Conservation (phyloP, 2,888 invertebrate species). For the Aelia acuminata region DNA sequence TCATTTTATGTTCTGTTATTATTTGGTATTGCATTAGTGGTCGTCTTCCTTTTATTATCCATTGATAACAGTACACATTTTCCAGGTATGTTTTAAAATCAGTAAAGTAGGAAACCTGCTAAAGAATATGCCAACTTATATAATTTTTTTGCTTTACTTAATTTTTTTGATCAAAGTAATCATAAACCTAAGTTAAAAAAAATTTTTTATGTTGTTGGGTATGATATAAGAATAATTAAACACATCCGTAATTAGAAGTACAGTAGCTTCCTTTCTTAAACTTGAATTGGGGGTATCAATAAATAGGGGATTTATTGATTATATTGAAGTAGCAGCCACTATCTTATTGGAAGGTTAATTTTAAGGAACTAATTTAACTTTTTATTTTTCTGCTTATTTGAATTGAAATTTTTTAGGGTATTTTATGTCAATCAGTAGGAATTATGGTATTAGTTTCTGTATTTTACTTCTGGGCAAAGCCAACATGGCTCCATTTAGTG, state of each 20-base stretch:
- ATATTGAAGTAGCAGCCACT: neutral
- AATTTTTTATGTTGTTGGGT: too few species aligned
- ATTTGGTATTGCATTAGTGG: neutral
- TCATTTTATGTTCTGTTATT: neutral
- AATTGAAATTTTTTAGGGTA: too few species aligned
- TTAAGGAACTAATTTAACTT: too few species aligned
- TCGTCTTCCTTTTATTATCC: neutral
- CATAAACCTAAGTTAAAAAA: too few species aligned
- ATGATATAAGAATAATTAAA: neutral
- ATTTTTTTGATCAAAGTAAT: neutral
- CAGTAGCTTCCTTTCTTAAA: too few species aligned
- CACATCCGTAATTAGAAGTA: neutral
- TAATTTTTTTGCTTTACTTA: neutral
- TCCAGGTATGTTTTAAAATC: neutral
- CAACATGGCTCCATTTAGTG: too few species aligned
- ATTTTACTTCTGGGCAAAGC: too few species aligned
- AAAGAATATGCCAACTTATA: neutral
- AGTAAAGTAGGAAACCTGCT: neutral
- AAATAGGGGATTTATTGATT: neutral
- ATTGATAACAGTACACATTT: neutral
- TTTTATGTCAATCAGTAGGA: too few species aligned
- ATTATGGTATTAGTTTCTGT: too few species aligned
- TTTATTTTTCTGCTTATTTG: too few species aligned
- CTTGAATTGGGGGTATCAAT: too few species aligned
- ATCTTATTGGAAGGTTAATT: neutral